These are phyloP conservation scores for Triplophysa rosa DNA, from an alignment of 2,113 vertebrate species.

Conservation along the genomic window DNA sequence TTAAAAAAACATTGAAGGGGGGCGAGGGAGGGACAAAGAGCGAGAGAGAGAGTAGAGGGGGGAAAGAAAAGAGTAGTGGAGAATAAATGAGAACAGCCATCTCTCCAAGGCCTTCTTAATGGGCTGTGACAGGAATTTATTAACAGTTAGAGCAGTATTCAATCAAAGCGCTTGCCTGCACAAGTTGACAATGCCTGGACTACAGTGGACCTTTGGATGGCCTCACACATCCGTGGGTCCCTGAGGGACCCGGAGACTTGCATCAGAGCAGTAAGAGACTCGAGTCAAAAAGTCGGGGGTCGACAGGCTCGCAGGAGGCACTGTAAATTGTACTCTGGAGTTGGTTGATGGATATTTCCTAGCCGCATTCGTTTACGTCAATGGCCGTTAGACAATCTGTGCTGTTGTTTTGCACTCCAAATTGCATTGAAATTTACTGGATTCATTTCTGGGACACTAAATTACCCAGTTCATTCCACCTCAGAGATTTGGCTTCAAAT, in stretches of 20 bases:
- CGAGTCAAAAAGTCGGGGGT: not conserved
- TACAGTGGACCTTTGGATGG: slow-evolving; percentile 52
- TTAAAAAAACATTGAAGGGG: slow-evolving; percentile 66
- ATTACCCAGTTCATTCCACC: slow-evolving; percentile 15
- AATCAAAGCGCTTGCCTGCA: slow-evolving; percentile 71
- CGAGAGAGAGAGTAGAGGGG: slow-evolving; percentile 42
- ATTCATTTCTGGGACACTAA: slow-evolving; percentile 10
- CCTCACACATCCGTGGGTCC: slow-evolving; percentile 31
- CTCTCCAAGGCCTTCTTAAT: slow-evolving; percentile 81
- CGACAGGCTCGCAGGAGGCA: slow-evolving; percentile 33
- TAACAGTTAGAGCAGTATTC: slow-evolving; percentile 80
- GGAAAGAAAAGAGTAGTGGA: slow-evolving; percentile 63
- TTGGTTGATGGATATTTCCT: slow-evolving; percentile 11
- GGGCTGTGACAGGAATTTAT: slow-evolving; percentile 82
- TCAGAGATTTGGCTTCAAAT: slow-evolving; percentile 8
- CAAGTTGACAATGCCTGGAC: slow-evolving; percentile 47
- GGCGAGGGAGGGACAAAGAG: slow-evolving; percentile 36
- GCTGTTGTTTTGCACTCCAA: slow-evolving; percentile 15
- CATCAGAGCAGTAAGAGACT: not conserved
- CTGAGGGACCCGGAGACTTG: slow-evolving; percentile 15
- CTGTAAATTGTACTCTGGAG: slow-evolving; percentile 35
- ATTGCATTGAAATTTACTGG: not conserved
- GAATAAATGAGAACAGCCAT: slow-evolving; percentile 80
- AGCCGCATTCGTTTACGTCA: not conserved
- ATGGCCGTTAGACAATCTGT: slow-evolving; percentile 10